A percentile compares a stretch with the other conserved stretches of the same genome.
Conservation (phyloP, 2,797 vertebrate species). For the Poeciliopsis turneri region DNA sequence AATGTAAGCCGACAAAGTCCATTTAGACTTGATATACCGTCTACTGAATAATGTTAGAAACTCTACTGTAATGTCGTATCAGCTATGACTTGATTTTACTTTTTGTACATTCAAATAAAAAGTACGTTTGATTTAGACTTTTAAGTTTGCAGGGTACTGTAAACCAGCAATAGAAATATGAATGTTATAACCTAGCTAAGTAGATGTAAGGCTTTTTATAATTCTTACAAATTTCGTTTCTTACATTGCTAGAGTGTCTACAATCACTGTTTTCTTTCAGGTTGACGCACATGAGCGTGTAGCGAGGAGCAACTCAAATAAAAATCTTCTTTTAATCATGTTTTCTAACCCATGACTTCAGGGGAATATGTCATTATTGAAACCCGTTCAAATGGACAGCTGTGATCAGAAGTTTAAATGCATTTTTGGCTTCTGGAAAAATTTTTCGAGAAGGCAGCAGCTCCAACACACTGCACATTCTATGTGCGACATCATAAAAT, state of each 20-base stretch:
- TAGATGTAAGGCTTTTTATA: conserved; percentile 82
- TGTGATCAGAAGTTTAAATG: not conserved
- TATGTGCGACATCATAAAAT: not conserved
- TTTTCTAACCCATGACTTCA: conserved; percentile 81
- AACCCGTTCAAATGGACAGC: not conserved
- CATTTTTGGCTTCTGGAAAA: not conserved
- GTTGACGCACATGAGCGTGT: conserved; percentile 85
- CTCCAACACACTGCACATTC: not conserved
- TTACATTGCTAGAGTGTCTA: conserved; percentile 91
- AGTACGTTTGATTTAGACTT: conserved; percentile 83
- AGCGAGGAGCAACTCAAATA: conserved; percentile 87
- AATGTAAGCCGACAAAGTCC: conserved; percentile 82
- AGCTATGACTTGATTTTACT: conserved; percentile 86
- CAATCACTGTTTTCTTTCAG: conserved; percentile 83
- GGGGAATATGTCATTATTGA: conserved; percentile 63
- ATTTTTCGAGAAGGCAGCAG: not conserved
- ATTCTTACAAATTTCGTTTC: conserved; percentile 80
- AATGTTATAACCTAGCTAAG: conserved; percentile 87
- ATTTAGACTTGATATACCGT: conserved; percentile 85
- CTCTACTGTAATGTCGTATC: conserved; percentile 95
- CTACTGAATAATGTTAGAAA: conserved; percentile 88
- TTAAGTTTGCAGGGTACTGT: conserved; percentile 86
- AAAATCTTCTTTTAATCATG: conserved; percentile 80
- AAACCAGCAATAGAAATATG: conserved; percentile 93
- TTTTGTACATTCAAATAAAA: conserved; percentile 83